These are phyloP conservation scores for Actias luna DNA, from an alignment of 2,888 invertebrate species.

Conservation along the genomic window DNA sequence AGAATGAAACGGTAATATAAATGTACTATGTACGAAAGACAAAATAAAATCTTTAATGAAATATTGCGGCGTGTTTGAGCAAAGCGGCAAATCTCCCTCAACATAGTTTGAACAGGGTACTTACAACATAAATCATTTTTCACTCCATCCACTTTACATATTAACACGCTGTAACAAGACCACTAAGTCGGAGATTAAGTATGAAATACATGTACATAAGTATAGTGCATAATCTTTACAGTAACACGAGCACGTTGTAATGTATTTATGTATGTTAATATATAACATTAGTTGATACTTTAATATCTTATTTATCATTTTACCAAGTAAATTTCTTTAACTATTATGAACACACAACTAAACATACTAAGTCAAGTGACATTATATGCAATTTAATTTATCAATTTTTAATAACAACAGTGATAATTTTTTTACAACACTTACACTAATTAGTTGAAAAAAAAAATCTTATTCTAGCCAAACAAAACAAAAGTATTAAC, in stretches of 20 bases:
- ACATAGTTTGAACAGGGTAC: not conserved
- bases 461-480: too few relatives aligned
- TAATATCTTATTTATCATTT: too few relatives aligned
- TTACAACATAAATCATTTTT: slow-evolving; percentile 2
- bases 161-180: not conserved
- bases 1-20: not conserved
- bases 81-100: not conserved
- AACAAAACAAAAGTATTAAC: too few relatives aligned
- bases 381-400: too few relatives aligned
- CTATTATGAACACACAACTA: too few relatives aligned
- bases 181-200: not conserved
- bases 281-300: not conserved
- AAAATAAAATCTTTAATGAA: not conserved
- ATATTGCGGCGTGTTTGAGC: not conserved
- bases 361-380: too few relatives aligned
- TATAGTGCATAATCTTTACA: not conserved
- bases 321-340: too few relatives aligned
- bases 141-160: not conserved
- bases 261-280: not conserved
- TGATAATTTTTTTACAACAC: too few relatives aligned
- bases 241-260: not conserved
- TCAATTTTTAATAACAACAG: too few relatives aligned
- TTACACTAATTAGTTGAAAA: too few relatives aligned
- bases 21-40: too few relatives aligned
- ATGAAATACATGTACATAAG: not conserved